Evolutionary conservation across 37 sponge, comb jelly and placozoan genomes (phyloP), one percentile per base, ranked within the genome.

Genomic region (Haliclona indistincta): DNA sequence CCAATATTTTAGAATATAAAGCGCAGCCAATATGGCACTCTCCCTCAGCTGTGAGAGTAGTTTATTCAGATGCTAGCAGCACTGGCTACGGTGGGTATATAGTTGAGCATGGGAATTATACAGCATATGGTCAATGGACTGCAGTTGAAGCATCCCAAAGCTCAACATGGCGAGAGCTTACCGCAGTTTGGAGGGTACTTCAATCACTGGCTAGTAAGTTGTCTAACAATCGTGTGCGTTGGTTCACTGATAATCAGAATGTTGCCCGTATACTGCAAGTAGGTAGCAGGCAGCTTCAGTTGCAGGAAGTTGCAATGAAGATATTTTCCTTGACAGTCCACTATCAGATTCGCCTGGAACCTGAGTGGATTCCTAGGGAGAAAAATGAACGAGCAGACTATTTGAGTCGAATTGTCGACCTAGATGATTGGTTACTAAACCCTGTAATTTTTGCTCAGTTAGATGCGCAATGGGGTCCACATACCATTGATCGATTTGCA

Each of bases 321-420:
- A 56, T 80, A 41, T 70, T 80, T 41, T 22, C 25, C 23, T 17
- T 70, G 32, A 28, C 45, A 15, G 33, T 56, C 30, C 33, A 35
- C 22, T 23, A 28, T 17, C 20, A 23, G 22, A 80, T 80, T n/a
- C 63, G 13, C 32, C 29, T 80, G n/a, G 62, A 70, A 40, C 63
- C 71, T 34, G 81, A 71, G 33, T 80, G 81, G 81, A 43, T 80
- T 28, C 81, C 81, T 0, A 38, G 81, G 45, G 44, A 55, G 43
- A 7, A 41, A 17, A 13, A n/a, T n/a, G n/a, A n/a, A n/a, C n/a
- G n/a, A n/a, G n/a, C n/a, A n/a, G n/a, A n/a, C n/a, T 47, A 47
- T 47, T 47, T 47, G 49, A 47, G 49, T 47, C 49, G 49, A 17
- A 47, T 47, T 47, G 49, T 54, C 23, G 79, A 78, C 67, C 52